A percentile compares a stretch with the other conserved stretches of the same genome.
phyloP scores from a whole-genome alignment of 2,113 vertebrate species.

The Eubucco bourcierii region DNA sequence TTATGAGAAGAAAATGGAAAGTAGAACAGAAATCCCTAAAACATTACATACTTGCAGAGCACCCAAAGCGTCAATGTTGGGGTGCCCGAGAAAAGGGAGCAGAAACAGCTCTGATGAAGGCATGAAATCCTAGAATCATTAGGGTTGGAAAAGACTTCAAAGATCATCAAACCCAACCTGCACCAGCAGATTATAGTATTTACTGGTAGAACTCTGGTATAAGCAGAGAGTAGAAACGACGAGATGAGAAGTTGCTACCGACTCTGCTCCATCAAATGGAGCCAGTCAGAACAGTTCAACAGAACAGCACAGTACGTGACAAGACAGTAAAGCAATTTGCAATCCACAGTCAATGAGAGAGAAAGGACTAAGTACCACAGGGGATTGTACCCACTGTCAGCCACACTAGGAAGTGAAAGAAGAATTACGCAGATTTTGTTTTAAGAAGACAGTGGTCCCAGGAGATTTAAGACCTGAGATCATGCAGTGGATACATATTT shows the following conservation, averaged over 20 bases:
- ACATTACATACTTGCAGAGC: background rate
- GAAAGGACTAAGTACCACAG: background rate
- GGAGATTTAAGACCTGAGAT: conserved; percentile 46
- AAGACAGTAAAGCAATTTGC: background rate
- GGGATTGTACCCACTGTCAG: background rate
- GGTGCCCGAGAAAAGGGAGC: background rate
- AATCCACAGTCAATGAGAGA: background rate
- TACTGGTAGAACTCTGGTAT: background rate
- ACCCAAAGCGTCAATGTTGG: fast-evolving
- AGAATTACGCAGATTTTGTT: conserved; percentile 8
- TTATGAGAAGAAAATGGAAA: background rate
- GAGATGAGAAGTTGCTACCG: background rate
- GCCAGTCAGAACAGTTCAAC: background rate
- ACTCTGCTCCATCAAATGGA: background rate
- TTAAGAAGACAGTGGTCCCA: conserved; percentile 47
- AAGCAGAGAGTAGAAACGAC: background rate
- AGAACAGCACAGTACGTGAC: background rate
- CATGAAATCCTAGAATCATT: no score
- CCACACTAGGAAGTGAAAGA: background rate
- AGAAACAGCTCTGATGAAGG: background rate
- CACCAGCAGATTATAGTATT: background rate
- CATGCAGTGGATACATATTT: conserved; percentile 37
- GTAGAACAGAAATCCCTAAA: background rate
- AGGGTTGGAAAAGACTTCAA: no score
- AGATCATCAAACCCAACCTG: no score